Evolutionary conservation across 92 coral and sea anemone species (phyloP).

Genomic region (Plumapathes pennacea): DNA sequence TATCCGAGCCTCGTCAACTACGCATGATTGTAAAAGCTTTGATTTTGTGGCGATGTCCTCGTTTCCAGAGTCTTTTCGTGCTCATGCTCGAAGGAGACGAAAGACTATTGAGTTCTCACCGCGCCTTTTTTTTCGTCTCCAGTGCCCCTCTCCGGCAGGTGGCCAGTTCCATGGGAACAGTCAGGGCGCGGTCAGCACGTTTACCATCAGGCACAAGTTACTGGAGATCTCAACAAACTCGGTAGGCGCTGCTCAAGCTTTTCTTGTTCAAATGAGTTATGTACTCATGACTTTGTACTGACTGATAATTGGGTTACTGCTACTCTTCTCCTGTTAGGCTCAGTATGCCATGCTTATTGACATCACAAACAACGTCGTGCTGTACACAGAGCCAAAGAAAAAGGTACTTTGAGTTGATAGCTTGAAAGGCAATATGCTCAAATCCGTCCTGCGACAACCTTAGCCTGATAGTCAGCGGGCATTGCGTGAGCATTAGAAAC

Average conservation of each 20-base stretch:
- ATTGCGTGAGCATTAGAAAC: no score
- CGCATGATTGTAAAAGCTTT: no score
- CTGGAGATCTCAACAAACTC: slow-evolving; percentile 95
- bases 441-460: no score
- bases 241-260: no score
- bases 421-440: no score
- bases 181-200: slow-evolving; percentile 79
- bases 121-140: slow-evolving; percentile 1
- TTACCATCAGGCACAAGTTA: slow-evolving; percentile 88
- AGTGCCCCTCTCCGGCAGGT: slow-evolving; percentile 87
- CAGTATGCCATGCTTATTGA: slow-evolving; percentile 94
- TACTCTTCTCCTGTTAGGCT: slow-evolving; percentile 48
- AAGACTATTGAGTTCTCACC: background rate
- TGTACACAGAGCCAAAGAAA: slow-evolving; percentile 98
- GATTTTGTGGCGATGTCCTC: background rate
- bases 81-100: background rate
- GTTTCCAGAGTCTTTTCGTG: background rate
- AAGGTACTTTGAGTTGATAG: no score
- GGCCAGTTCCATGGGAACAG: slow-evolving; percentile 69
- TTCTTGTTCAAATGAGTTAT: background rate
- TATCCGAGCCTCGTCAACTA: no score
- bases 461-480: no score
- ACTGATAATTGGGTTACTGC: background rate
- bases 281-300: background rate
- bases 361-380: slow-evolving; percentile 85